These are phyloP conservation scores for Pantherophis guttatus DNA, from an alignment of 2,113 vertebrate genomes.

Conservation along the genomic window DNA sequence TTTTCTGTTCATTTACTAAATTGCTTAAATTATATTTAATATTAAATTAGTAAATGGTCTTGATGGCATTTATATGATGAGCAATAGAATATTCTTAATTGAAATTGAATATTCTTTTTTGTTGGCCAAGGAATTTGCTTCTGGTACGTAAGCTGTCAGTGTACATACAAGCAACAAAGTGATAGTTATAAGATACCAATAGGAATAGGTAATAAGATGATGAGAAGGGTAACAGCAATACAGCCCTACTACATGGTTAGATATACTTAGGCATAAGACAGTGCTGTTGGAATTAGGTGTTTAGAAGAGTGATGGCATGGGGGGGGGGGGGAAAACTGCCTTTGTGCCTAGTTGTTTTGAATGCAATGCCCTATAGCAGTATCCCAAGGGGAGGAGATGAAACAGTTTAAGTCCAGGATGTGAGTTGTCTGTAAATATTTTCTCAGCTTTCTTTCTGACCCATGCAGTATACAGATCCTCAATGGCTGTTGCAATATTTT, in stretches of 20 bases:
- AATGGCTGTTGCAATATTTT: neutral
- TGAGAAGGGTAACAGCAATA: neutral
- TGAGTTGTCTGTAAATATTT: neutral
- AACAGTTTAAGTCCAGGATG: neutral
- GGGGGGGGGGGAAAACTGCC: neutral
- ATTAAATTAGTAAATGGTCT: neutral
- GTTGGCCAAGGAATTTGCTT: neutral
- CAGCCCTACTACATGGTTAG: neutral
- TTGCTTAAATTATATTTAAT: neutral
- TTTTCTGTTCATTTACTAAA: neutral
- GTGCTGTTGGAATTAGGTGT: neutral
- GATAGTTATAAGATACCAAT: neutral
- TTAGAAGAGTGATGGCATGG: neutral
- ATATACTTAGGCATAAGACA: neutral
- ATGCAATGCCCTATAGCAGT: neutral
- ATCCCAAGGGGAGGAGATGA: neutral
- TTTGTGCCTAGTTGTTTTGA: neutral
- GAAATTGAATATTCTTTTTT: neutral
- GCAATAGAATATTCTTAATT: neutral
- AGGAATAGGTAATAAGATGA: neutral
- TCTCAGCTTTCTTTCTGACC: neutral
- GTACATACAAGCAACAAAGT: neutral
- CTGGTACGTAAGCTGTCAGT: neutral
- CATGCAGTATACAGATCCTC: neutral
- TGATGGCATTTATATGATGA: neutral